Conservation (phyloP, 1,140 invertebrate species). For the Drosophila pseudoananassae region DNA sequence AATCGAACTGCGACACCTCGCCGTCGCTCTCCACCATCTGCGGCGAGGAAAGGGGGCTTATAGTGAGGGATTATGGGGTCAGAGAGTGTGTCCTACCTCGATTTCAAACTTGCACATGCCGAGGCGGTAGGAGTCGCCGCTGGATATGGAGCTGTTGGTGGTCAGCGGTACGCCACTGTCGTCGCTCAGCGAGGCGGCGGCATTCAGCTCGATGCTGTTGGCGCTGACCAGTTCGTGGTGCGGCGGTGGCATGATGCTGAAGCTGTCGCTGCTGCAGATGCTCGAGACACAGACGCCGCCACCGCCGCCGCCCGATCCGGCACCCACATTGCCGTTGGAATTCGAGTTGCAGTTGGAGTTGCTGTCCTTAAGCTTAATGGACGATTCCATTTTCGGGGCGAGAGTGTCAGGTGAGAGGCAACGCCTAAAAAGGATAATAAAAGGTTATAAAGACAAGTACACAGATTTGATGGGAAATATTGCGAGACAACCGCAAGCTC, state of each 20-base stretch:
- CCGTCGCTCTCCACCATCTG: slow-evolving; percentile 89
- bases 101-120: slow-evolving; percentile 84
- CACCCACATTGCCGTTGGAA: slow-evolving; percentile 46
- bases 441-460: background rate
- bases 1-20: slow-evolving; percentile 88
- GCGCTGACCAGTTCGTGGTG: slow-evolving; percentile 78
- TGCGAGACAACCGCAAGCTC: too few relatives aligned
- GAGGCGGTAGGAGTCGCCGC: slow-evolving; percentile 85
- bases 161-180: slow-evolving; percentile 85
- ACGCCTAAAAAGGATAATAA: slow-evolving; percentile 24
- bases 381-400: slow-evolving; percentile 74
- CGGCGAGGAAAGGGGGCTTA: slow-evolving; percentile 11
- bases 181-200: slow-evolving; percentile 84
- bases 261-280: slow-evolving; percentile 79
- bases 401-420: slow-evolving; percentile 41
- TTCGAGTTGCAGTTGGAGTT: slow-evolving; percentile 45
- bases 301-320: slow-evolving; percentile 6
- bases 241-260: slow-evolving; percentile 67
- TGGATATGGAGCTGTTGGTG: slow-evolving; percentile 86
- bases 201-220: slow-evolving; percentile 82
- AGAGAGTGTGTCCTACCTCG: slow-evolving; percentile 76
- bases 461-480: too few relatives aligned
- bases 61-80: too few relatives aligned
- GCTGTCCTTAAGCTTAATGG: slow-evolving; percentile 78
- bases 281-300: slow-evolving; percentile 40